Percentiles rank a stretch among this genome's conserved stretches.
These are phyloP conservation scores for Oryzias melastigma DNA, from an alignment of 2,113 vertebrate species.

Conservation along the genomic window DNA sequence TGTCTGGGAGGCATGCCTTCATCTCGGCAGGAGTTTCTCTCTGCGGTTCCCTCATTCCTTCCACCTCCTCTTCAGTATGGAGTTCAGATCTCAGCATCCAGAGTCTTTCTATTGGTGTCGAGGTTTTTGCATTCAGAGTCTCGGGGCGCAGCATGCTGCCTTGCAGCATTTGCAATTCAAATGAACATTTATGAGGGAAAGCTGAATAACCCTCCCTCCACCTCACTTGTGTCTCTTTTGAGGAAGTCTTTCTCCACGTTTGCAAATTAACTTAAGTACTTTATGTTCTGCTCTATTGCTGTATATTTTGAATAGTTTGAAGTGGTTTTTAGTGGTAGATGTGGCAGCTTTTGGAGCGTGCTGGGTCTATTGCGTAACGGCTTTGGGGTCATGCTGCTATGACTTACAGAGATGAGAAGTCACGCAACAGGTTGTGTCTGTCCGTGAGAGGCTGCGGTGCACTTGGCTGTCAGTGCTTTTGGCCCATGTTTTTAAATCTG, in stretches of 20 bases:
- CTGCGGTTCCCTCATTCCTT: neutral
- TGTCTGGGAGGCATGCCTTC: slow-evolving; percentile 26
- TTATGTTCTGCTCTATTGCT: slow-evolving; percentile 10
- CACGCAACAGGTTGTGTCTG: slow-evolving; percentile 29
- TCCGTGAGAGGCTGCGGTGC: neutral
- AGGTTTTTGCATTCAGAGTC: slow-evolving; percentile 41
- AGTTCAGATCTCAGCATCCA: neutral
- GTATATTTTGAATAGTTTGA: slow-evolving; percentile 21
- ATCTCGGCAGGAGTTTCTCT: slow-evolving; percentile 4
- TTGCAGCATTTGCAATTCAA: slow-evolving; percentile 69
- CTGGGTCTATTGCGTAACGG: slow-evolving; percentile 7
- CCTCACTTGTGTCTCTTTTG: slow-evolving; percentile 39
- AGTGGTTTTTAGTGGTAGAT: slow-evolving; percentile 1
- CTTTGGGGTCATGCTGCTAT: slow-evolving; percentile 29
- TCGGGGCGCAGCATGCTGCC: slow-evolving; percentile 48
- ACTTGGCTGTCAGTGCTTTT: slow-evolving; percentile 37
- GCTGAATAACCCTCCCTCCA: slow-evolving; percentile 29
- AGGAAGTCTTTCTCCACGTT: slow-evolving; percentile 32
- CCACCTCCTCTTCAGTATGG: neutral
- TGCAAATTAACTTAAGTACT: slow-evolving; percentile 32
- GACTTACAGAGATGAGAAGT: slow-evolving; percentile 9
- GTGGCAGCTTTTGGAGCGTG: slow-evolving; percentile 1
- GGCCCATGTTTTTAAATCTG: slow-evolving; percentile 29
- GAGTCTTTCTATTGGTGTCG: neutral
- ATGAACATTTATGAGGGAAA: slow-evolving; percentile 49